Base-by-base conservation (phyloP, 1,140 invertebrate species). In the Melanaphis sacchari region DNA sequence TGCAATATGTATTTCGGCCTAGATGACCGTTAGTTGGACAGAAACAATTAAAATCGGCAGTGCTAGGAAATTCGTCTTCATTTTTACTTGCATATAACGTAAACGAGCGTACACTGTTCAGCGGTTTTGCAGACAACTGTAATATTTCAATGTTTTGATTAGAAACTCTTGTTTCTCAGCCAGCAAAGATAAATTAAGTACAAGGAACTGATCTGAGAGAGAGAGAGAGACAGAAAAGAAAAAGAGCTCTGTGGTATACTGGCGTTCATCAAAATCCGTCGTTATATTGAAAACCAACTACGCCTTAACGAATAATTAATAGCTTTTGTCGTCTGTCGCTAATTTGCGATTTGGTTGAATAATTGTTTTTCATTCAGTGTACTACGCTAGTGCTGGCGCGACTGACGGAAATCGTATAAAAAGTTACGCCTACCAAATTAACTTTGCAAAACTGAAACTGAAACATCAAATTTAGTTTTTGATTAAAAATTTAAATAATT, bases 251-350 rank as follows among this genome's bases (percentile, higher is more conserved):
- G 89, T 59, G 36, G 52, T 90, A 40, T 26, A 41, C 24, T 21
- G 21, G 38, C 38, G 52, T 66, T 90, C 89, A 66, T 90, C 89
- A 90, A 90, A 90, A 90, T 43, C 52, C 52, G 89, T 54, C 89
- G 49, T 59, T 54, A 38, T 90, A 90, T 54, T 90, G 89, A 90
- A 90, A 90, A 90, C 89, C 89, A 90, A 90, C 52, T 66, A 38
- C 49, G n/a, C 52, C 52, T 90, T 90, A 90, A 90, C 36, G 89
- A 90, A 90, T 90, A 90, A 90, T 90, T 66, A 90, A 90, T 90
- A 54, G 89, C 89, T 90, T 90, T 90, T 59, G 52, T 41, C 89
- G 89, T 59, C 49, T 52, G 52, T 59, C 49, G 52, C 88, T 90
- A 40, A 90, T 90, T 90, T 90, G 24, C 89, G 52, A 90, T 59